Evolutionary conservation across 1,140 invertebrate genomes (phyloP).

Genomic region (Belonocnema kinseyi): DNA sequence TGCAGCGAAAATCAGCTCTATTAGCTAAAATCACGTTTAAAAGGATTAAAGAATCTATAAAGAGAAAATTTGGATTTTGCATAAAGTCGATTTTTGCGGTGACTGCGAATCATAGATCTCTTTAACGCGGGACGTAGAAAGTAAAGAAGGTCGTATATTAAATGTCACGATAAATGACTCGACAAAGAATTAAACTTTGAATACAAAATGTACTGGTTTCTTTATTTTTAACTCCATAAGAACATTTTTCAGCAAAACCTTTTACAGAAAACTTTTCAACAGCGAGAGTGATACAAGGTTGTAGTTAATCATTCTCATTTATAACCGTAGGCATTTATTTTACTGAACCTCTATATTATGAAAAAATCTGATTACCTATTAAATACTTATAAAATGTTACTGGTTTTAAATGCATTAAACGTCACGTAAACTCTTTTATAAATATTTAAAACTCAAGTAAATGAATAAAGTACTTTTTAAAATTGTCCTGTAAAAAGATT

Average conservation of each 20-base stretch:
- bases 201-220: constrained; percentile 55
- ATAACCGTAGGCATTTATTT: too few species aligned
- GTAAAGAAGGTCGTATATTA: constrained; percentile 62
- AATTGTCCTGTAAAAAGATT: too few species aligned
- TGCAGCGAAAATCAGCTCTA: constrained; percentile 32
- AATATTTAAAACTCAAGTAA: too few species aligned
- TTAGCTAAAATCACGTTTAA: not conserved
- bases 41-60: constrained; percentile 44
- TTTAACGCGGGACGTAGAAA: constrained; percentile 61
- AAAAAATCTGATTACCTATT: too few species aligned
- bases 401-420: too few species aligned
- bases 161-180: constrained; percentile 62
- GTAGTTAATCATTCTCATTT: too few species aligned
- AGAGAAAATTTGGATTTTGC: constrained; percentile 38
- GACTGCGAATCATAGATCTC: constrained; percentile 57
- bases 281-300: not conserved
- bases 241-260: not conserved
- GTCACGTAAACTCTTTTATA: too few species aligned
- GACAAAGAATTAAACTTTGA: constrained; percentile 63
- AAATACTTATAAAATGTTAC: too few species aligned
- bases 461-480: too few species aligned
- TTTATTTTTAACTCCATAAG: not conserved
- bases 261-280: not conserved
- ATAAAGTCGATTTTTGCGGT: constrained; percentile 45
- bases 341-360: too few species aligned